Evolutionary conservation across 2,113 vertebrate species (phyloP).

Genomic region (Laticauda colubrina): DNA sequence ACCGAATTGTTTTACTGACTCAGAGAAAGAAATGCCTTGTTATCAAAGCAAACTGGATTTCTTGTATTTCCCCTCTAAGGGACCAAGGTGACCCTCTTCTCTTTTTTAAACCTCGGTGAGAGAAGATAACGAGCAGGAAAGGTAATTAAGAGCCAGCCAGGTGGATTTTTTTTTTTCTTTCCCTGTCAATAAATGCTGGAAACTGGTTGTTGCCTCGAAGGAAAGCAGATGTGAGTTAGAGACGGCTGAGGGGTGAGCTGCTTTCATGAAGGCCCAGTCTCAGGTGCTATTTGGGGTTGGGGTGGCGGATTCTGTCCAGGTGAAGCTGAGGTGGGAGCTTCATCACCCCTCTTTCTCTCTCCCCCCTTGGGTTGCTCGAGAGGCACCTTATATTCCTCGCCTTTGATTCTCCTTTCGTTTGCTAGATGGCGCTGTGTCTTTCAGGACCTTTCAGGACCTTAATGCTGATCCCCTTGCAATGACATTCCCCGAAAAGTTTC

Average conservation of each 20-base stretch:
- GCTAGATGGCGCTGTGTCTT: slow-evolving; percentile 95
- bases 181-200: background rate
- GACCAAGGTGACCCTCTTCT: background rate
- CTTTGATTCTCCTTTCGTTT: slow-evolving; percentile 81
- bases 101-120: background rate
- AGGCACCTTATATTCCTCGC: background rate
- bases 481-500: background rate
- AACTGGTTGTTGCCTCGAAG: background rate
- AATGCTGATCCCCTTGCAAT: slow-evolving; percentile 36
- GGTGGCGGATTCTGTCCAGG: slow-evolving; percentile 15
- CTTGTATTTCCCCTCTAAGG: background rate
- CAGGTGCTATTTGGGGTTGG: background rate
- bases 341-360: slow-evolving; percentile 20
- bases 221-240: slow-evolving; percentile 17
- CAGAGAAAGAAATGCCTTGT: background rate
- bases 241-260: slow-evolving; percentile 3
- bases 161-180: background rate
- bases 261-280: background rate
- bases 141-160: slow-evolving; percentile 10
- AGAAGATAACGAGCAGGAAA: background rate
- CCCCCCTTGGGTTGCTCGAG: slow-evolving; percentile 53
- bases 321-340: slow-evolving; percentile 28
- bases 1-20: slow-evolving; percentile 26
- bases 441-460: slow-evolving; percentile 82
- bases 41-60: background rate